Percentiles rank a stretch among this genome's conserved stretches.
Evolutionary conservation across 2,113 vertebrate genomes (phyloP).

Genomic region (Eulacestoma nigropectus): DNA sequence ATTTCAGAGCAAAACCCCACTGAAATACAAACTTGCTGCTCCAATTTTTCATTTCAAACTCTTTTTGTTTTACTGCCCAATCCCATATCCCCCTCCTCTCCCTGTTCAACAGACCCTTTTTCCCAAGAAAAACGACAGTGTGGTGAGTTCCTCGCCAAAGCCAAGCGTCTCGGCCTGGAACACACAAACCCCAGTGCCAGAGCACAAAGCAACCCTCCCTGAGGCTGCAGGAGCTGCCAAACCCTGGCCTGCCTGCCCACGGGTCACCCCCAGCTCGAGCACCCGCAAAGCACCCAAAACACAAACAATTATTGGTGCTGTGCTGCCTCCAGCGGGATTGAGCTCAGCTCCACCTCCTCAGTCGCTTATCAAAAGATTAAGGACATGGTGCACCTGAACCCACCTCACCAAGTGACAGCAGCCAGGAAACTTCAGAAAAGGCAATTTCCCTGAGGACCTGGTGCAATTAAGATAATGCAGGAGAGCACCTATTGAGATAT

Average conservation of each 20-base stretch:
- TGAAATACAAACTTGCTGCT: neutral
- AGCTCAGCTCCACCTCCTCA: neutral
- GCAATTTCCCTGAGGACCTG: slow-evolving; percentile 51
- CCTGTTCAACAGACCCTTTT: rapidly evolving
- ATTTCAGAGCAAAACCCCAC: neutral
- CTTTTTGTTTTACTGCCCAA: rapidly evolving
- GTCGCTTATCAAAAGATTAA: neutral
- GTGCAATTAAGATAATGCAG: slow-evolving; percentile 65
- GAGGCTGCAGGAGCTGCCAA: neutral
- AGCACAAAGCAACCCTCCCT: rapidly evolving
- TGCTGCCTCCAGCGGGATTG: neutral
- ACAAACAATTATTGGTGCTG: neutral
- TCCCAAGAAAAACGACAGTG: rapidly evolving
- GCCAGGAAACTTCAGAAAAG: slow-evolving; percentile 29
- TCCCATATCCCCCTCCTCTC: rapidly evolving
- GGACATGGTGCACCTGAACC: neutral
- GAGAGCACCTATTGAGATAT: slow-evolving; percentile 65
- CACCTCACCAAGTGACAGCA: neutral
- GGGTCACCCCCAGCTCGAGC: too few relatives aligned
- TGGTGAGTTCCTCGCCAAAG: rapidly evolving
- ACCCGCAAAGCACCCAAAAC: rapidly evolving
- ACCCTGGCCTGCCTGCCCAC: neutral
- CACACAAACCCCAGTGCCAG: rapidly evolving
- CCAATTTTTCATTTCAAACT: neutral
- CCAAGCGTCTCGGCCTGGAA: neutral